Base-by-base conservation (phyloP, 2,113 vertebrate genomes). In the Chascanopsetta lugubris region DNA sequence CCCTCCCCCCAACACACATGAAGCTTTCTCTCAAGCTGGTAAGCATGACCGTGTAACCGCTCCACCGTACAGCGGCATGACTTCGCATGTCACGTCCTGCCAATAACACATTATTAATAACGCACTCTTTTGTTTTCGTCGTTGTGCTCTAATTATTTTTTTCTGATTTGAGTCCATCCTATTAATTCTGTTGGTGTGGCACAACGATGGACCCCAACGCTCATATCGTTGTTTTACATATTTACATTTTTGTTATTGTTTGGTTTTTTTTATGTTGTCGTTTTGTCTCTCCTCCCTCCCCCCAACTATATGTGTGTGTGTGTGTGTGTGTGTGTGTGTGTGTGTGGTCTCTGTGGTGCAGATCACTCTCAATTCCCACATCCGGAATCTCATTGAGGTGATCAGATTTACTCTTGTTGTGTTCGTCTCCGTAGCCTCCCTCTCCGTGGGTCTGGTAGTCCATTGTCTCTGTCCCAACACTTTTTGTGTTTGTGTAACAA, bases 21-120 rank as follows among this genome's bases (percentile, higher is more conserved):
- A 98, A 99, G 97, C 97, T 99, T 94, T 99, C 97, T 95, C 96
- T 99, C 92, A 99, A 98, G 95, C 94, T 99, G 97, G 97, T 99
- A 99, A 99, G 97, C 96, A 97, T 93, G 87, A 93, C 81, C 80
- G 80, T 69, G 27, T 80, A 86, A 87, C 78, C 46, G 70, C 90
- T 87, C 81, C 36, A 72, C 34, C 40, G 38, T n/a, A 8, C 86
- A 78, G 84, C 81, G 69, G 88, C 86, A 89, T 87, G 85, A 87
- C 61, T 70, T 54, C 93, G 95, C 91, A 87, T 85, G 83, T 79
- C 77, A 88, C 94, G 85, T 84, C 91, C 78, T 82, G 75, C 73
- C 81, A 75, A 77, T 92, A 91, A 91, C 90, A 85, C 66, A 58
- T 17, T 61, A 70, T 74, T 68, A 78, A 89, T 62, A 76, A 82